phyloP scores from a whole-genome alignment of 2,113 vertebrate species.

The Myiozetetes cayanensis region DNA sequence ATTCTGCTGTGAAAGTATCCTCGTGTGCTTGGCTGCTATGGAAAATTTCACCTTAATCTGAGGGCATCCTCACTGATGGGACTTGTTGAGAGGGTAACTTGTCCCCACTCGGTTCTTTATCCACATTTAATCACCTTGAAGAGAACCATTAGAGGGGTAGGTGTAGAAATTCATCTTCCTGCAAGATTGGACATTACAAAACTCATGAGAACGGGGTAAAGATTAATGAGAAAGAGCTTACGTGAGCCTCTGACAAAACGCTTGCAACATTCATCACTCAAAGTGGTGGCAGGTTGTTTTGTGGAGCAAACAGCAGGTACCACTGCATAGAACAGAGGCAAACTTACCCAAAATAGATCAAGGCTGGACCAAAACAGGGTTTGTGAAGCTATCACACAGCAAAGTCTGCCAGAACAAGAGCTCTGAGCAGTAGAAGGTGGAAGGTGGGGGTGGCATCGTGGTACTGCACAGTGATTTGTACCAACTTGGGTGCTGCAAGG shows the following conservation, averaged over 20 bases:
- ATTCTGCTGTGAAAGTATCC: background rate
- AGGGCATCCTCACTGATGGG: background rate
- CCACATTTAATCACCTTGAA: background rate
- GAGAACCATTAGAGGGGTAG: background rate
- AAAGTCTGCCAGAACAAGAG: background rate
- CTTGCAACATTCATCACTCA: background rate
- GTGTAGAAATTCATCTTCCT: background rate
- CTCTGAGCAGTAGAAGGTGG: background rate
- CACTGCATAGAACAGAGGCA: background rate
- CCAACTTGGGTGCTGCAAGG: background rate
- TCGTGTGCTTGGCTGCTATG: background rate
- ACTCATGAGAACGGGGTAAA: background rate
- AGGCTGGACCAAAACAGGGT: background rate
- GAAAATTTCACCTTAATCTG: background rate
- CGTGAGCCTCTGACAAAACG: background rate
- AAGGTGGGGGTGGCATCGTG: fast-evolving
- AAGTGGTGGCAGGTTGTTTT: background rate
- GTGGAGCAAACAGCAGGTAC: background rate
- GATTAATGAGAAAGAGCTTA: background rate
- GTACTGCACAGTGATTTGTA: background rate
- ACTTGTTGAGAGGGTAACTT: background rate
- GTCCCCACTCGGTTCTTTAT: background rate
- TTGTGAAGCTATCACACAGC: background rate
- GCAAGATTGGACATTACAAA: background rate
- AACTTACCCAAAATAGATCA: background rate